Conservation (phyloP, 2,888 invertebrate genomes). For the Nyleta sp. region DNA sequence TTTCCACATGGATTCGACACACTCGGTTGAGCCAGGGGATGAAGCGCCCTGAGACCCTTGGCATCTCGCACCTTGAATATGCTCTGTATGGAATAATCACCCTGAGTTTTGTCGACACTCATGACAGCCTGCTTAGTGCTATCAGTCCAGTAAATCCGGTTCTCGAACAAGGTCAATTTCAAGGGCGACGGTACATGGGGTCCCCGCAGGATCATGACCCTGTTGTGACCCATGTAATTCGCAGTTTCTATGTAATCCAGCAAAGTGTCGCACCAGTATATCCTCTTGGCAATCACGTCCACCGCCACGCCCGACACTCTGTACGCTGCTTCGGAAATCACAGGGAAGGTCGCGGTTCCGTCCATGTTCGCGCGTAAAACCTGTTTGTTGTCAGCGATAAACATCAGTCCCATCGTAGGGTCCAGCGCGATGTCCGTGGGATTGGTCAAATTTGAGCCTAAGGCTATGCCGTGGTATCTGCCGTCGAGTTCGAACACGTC, state of each 20-base stretch:
- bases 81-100: conserved; percentile 89
- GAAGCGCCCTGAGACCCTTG: conserved; percentile 92
- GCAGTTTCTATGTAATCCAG: conserved; percentile 98
- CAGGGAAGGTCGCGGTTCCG: conserved; percentile 91
- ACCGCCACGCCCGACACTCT: conserved; percentile 96
- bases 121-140: conserved; percentile 94
- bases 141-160: conserved; percentile 95
- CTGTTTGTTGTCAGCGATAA: conserved; percentile 93
- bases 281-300: conserved; percentile 93
- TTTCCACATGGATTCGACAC: conserved; percentile 91
- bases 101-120: conserved; percentile 93
- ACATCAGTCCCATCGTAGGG: conserved; percentile 94
- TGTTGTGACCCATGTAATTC: conserved; percentile 93
- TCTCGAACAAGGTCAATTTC: conserved; percentile 92
- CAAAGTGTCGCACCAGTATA: conserved; percentile 98
- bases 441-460: conserved; percentile 95
- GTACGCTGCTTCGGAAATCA: conserved; percentile 96
- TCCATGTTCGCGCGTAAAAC: conserved; percentile 96
- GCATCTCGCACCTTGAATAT: conserved; percentile 93
- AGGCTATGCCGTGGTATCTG: conserved; percentile 93
- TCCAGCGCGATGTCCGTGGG: conserved; percentile 97
- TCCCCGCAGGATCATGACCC: conserved; percentile 91
- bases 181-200: conserved; percentile 94
- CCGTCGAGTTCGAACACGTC: conserved; percentile 96
- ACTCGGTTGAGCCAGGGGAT: conserved; percentile 89